Evolutionary conservation across 2,888 invertebrate genomes (phyloP).

Genomic region (Anthrax anthrax): DNA sequence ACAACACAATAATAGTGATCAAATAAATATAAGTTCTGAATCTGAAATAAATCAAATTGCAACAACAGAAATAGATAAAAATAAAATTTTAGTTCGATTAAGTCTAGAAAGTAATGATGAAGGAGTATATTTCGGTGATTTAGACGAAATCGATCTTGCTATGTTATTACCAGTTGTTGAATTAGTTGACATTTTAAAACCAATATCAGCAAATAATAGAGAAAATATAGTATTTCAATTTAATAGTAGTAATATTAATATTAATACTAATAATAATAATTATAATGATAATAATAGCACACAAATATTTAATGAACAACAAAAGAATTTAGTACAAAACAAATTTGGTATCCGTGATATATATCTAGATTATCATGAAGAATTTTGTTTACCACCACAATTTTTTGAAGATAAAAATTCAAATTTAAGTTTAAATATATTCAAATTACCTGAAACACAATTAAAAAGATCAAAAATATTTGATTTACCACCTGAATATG

Average conservation of each 20-base stretch:
- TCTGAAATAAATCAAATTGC: not conserved
- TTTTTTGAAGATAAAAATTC: not conserved
- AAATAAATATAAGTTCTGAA: not conserved
- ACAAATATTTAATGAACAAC: not conserved
- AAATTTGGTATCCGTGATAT: not conserved
- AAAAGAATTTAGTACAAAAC: not conserved
- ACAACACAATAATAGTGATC: too few relatives aligned
- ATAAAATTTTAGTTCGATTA: conserved; percentile 12
- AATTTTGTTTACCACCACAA: not conserved
- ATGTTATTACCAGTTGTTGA: conserved; percentile 23
- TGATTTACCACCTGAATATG: conserved; percentile 20
- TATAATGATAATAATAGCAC: too few relatives aligned
- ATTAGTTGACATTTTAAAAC: conserved; percentile 21
- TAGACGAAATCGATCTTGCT: conserved; percentile 21
- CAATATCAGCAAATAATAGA: not conserved
- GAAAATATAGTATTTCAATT: too few relatives aligned
- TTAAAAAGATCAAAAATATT: conserved; percentile 16
- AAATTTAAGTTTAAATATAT: conserved; percentile 16
- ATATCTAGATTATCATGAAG: not conserved
- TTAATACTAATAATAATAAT: too few relatives aligned
- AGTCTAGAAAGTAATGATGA: conserved; percentile 22
- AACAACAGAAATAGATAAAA: not conserved
- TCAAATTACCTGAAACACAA: conserved; percentile 17
- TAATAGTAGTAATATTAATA: too few relatives aligned
- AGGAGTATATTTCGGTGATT: conserved; percentile 28